Conservation (phyloP, 2,113 vertebrate genomes). For the Lathamus discolor region DNA sequence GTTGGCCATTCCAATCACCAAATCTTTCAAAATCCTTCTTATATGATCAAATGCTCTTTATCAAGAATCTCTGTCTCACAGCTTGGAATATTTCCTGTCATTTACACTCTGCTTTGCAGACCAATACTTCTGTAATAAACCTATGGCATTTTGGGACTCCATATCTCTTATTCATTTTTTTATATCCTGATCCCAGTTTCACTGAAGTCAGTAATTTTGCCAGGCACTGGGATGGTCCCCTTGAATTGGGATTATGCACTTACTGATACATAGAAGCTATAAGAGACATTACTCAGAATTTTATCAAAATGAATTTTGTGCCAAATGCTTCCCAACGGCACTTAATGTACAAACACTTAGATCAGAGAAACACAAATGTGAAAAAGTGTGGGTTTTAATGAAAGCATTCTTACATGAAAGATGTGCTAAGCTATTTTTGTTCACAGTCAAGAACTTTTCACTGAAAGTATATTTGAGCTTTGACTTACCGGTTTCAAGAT, state of each 20-base stretch:
- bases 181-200: rapidly evolving
- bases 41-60: neutral
- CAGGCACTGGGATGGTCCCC: neutral
- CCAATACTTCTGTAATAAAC: neutral
- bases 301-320: neutral
- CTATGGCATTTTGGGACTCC: neutral
- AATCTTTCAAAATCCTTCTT: neutral
- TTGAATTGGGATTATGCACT: neutral
- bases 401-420: neutral
- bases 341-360: neutral
- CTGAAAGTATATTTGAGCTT: neutral
- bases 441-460: neutral
- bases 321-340: neutral
- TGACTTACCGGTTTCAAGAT: neutral
- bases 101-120: neutral
- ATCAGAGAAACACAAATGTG: neutral
- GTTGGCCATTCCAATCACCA: neutral
- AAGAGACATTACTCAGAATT: neutral
- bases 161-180: neutral
- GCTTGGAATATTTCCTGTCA: neutral
- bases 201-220: neutral
- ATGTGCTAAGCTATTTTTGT: neutral
- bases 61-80: neutral
- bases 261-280: neutral
- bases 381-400: neutral